Base-by-base conservation (phyloP, 2,888 invertebrate genomes). In the Crossocerus cetratus region DNA sequence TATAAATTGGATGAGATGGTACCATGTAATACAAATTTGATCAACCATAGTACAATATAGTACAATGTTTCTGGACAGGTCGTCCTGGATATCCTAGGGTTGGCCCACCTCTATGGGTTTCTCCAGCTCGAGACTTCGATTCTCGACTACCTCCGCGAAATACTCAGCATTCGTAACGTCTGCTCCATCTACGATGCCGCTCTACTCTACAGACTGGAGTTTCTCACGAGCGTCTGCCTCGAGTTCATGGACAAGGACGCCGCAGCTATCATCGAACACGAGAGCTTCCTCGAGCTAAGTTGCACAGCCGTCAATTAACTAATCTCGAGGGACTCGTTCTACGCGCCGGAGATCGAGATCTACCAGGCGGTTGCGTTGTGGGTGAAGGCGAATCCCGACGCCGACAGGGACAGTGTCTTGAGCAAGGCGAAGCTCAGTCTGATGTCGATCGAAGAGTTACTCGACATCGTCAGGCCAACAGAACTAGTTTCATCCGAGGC, bases 101-200 rank as follows among this genome's bases (percentile, higher is more conserved):
- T 99, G 89, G 97, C 98, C 44, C 98, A 99, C 92, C 96, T 98
- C 89, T 99, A 98, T 91, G 98, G 98, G 71, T 98, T 99, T 91
- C 94, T 93, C 71, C 97, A 98, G 90, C 91, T 99, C 80, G 98
- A 99, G 92, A 91, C 94, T 0, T 95, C 98, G 32, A 96, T 99
- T 81, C 98, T 98, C 0, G 97, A 98, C 86, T 98, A 98, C 91
- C 92, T 99, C 82, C 94, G 96, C 78, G 96, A 97, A 88, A 94
- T 97, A 86, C 92, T 99, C 69, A 96, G 95, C 64, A 92, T 96
- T 64, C 93, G 94, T 84, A 99, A 99, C 91, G 97, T 98, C 0
- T 99, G 98, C 91, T 93, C 96, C n/a, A 96, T 99, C 82, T 94
- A 98, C 82, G 98, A 99, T 89, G 96, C 98, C 0, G 98, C 99